These are phyloP conservation scores for Zaprionus ornatus DNA, from an alignment of 1,140 invertebrate species.

Conservation along the genomic window DNA sequence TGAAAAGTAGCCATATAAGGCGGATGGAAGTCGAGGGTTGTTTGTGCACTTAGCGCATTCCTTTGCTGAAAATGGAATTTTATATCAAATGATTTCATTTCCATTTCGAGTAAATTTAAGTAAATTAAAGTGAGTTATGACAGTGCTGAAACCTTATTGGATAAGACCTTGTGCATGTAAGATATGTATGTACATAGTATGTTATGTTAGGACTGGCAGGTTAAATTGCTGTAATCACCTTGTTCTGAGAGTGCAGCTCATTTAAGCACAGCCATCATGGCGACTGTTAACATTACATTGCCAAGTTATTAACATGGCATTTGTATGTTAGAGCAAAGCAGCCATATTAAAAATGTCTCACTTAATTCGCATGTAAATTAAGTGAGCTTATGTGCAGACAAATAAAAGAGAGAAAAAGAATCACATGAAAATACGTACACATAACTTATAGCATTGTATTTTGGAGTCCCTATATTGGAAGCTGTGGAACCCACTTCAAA, in stretches of 20 bases:
- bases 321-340: not conserved
- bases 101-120: not conserved
- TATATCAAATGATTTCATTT: conserved; percentile 5
- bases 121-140: not conserved
- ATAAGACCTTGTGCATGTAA: not conserved
- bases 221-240: too few relatives aligned
- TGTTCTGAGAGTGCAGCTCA: not conserved
- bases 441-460: not conserved
- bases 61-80: not conserved
- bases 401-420: not conserved
- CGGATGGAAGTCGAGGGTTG: not conserved
- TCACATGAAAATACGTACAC: too few relatives aligned
- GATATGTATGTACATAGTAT: not conserved
- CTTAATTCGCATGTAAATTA: not conserved
- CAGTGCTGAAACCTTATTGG: not conserved
- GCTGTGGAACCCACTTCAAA: not conserved
- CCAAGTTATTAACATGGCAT: not conserved
- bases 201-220: not conserved
- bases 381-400: not conserved
- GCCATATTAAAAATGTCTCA: not conserved
- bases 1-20: not conserved
- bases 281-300: not conserved
- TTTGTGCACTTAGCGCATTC: conserved; percentile 5
- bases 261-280: not conserved
- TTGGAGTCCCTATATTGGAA: not conserved